These are phyloP conservation scores for Atta colombica DNA, from an alignment of 1,140 invertebrate species.

Conservation along the genomic window DNA sequence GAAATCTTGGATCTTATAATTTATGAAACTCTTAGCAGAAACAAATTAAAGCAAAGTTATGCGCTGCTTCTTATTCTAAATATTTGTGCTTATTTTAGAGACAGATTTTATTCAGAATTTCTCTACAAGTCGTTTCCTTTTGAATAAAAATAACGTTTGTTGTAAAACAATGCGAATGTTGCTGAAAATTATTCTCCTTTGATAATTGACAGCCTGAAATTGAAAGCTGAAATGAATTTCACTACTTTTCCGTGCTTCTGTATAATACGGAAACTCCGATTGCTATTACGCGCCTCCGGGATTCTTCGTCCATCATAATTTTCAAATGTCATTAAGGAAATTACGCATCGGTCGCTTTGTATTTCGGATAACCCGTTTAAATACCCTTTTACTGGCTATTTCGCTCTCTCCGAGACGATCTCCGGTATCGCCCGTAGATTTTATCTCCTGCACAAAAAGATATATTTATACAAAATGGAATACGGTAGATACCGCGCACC, in stretches of 20 bases:
- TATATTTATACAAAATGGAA: slow-evolving; percentile 49
- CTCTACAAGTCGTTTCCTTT: neutral
- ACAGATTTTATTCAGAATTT: neutral
- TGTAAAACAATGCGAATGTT: neutral
- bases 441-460: slow-evolving; percentile 18
- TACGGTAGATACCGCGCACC: slow-evolving; percentile 27
- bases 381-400: neutral
- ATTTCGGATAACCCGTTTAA: slow-evolving; percentile 36
- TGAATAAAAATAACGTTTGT: neutral
- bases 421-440: slow-evolving; percentile 36
- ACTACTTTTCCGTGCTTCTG: slow-evolving; percentile 9
- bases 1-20: neutral
- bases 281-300: neutral
- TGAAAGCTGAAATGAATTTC: slow-evolving; percentile 5
- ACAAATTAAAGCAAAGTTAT: neutral
- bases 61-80: neutral
- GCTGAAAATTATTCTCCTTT: slow-evolving; percentile 21
- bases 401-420: neutral
- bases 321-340: slow-evolving; percentile 27
- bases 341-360: slow-evolving; percentile 33
- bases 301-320: neutral
- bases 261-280: neutral
- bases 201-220: neutral
- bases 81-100: neutral
- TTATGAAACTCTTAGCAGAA: neutral